A percentile compares a stretch with the other conserved stretches of the same genome.
Evolutionary conservation across 2,888 invertebrate genomes (phyloP).

Genomic region (Caenorhabditis uteleia): DNA sequence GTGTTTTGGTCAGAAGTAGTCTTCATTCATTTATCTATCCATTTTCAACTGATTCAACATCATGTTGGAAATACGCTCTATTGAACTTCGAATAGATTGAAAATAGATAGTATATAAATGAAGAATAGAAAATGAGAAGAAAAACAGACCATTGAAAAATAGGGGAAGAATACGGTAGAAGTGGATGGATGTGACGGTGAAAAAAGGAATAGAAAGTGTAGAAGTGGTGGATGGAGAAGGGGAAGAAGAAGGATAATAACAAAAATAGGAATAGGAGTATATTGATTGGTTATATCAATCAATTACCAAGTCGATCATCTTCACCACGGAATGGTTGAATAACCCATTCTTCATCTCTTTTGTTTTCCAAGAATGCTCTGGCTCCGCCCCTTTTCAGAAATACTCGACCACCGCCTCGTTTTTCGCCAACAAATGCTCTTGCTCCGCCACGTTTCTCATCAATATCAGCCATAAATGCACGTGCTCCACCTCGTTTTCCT

Average conservation of each 20-base stretch:
- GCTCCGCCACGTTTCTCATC: slow-evolving; percentile 18
- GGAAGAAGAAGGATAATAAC: slow-evolving; percentile 3
- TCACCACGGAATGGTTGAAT: slow-evolving; percentile 24
- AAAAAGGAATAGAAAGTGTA: slow-evolving; percentile 6
- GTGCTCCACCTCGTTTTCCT: slow-evolving; percentile 37
- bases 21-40: too few relatives aligned
- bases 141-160: too few relatives aligned
- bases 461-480: slow-evolving; percentile 20
- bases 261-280: background rate
- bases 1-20: too few relatives aligned
- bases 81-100: too few relatives aligned
- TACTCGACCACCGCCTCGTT: slow-evolving; percentile 33
- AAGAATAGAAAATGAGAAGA: too few relatives aligned
- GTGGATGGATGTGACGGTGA: slow-evolving; percentile 3
- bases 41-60: too few relatives aligned
- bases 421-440: slow-evolving; percentile 15
- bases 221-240: slow-evolving; percentile 12
- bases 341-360: slow-evolving; percentile 36
- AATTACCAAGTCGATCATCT: slow-evolving; percentile 31
- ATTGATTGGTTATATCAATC: slow-evolving; percentile 17
- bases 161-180: too few relatives aligned
- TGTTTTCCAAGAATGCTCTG: slow-evolving; percentile 33
- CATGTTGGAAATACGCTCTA: too few relatives aligned
- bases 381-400: slow-evolving; percentile 40
- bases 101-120: too few relatives aligned